phyloP scores from a whole-genome alignment of 1,140 invertebrate species.

The Euura lappo region DNA sequence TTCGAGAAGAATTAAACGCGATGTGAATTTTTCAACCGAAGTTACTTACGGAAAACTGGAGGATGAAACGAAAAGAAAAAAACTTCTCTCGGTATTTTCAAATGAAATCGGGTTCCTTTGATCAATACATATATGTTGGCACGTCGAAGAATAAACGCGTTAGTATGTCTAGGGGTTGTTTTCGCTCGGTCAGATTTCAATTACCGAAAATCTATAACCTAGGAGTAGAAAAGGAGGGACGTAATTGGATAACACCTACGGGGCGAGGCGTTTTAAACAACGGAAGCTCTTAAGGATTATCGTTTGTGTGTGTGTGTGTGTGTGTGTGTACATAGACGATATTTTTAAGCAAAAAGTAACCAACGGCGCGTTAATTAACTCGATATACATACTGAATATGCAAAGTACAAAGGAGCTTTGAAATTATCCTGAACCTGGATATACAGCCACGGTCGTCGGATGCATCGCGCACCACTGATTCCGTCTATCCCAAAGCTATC shows the following conservation, averaged over 20 bases:
- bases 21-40: too few relatives aligned
- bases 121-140: background rate
- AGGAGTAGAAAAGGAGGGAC: background rate
- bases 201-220: background rate
- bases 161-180: background rate
- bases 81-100: too few relatives aligned
- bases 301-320: background rate
- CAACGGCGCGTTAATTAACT: background rate
- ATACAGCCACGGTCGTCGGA: background rate
- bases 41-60: too few relatives aligned
- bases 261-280: background rate
- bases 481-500: too few relatives aligned
- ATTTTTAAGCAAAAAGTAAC: background rate
- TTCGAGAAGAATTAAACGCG: too few relatives aligned
- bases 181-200: conserved; percentile 2
- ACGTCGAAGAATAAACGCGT: background rate
- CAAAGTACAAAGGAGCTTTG: background rate
- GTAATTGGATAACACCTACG: background rate
- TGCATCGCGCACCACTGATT: background rate
- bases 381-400: background rate
- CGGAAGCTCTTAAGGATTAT: background rate
- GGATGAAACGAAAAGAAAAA: too few relatives aligned
- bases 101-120: too few relatives aligned
- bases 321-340: background rate
- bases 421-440: background rate